Conservation (phyloP, 2,797 vertebrate genomes). For the Apodemus agrarius region DNA sequence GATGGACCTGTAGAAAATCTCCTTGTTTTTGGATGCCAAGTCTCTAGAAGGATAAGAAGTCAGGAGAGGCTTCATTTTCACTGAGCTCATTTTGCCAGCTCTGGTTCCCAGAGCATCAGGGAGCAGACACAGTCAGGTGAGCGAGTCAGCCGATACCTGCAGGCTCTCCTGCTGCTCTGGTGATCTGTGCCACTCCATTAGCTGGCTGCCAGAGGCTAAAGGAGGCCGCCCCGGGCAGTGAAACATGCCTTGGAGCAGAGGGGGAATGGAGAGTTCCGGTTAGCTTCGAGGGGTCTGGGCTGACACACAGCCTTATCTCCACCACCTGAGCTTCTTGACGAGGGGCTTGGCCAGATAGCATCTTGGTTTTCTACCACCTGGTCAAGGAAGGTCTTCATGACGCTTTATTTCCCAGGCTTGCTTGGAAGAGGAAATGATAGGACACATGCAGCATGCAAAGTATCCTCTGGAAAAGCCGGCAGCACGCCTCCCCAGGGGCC, state of each 20-base stretch:
- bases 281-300: neutral
- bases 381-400: neutral
- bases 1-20: neutral
- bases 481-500: neutral
- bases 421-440: neutral
- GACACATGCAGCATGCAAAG: fast-evolving
- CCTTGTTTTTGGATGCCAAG: neutral
- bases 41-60: conserved; percentile 4
- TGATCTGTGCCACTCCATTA: too few relatives aligned
- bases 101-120: neutral
- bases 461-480: neutral
- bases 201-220: neutral
- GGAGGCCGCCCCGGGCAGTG: neutral
- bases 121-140: neutral
- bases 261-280: neutral
- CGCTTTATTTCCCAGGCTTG: neutral
- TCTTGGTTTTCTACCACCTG: neutral
- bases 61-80: neutral
- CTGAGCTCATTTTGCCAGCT: neutral
- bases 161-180: neutral
- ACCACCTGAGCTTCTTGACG: neutral
- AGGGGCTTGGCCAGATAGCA: neutral
- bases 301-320: neutral
- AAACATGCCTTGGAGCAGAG: neutral
- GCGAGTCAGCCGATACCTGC: neutral